Percentiles rank a stretch among this genome's conserved stretches.
These are phyloP conservation scores for Drosophila ananassae DNA, from an alignment of 1,140 invertebrate genomes.

Conservation along the genomic window DNA sequence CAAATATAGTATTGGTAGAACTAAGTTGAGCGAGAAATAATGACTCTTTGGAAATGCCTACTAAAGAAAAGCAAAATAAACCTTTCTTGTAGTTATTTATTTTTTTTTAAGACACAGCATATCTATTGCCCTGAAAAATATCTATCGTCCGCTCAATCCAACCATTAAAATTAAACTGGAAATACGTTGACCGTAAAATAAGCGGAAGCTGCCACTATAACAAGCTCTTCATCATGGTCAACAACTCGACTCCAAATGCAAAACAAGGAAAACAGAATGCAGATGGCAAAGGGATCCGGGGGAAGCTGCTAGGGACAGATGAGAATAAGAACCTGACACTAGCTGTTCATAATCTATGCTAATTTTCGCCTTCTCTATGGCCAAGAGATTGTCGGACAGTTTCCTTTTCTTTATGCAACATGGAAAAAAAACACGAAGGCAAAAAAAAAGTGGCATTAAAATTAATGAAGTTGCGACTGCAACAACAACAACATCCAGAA, in stretches of 20 bases:
- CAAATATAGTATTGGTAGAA: not conserved
- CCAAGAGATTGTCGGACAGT: constrained; percentile 45
- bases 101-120: no score
- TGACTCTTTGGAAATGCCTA: no score
- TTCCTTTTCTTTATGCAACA: constrained; percentile 48
- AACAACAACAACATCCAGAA: constrained; percentile 23
- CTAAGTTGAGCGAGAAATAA: no score
- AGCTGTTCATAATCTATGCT: constrained; percentile 71
- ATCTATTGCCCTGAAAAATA: not conserved
- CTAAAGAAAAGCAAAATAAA: no score
- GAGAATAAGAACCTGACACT: constrained; percentile 32
- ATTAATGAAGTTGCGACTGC: constrained; percentile 69
- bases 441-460: constrained; percentile 55
- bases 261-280: constrained; percentile 12
- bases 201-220: constrained; percentile 32
- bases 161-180: constrained; percentile 32
- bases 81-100: no score
- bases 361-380: constrained; percentile 64
- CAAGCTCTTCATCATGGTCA: constrained; percentile 56
- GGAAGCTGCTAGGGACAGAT: not conserved
- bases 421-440: constrained; percentile 19
- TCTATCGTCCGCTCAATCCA: not conserved
- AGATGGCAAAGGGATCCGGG: not conserved
- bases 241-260: constrained; percentile 53
- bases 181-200: constrained; percentile 17